These are phyloP conservation scores for Zonotrichia albicollis DNA, from an alignment of 2,797 vertebrate genomes.

Conservation along the genomic window DNA sequence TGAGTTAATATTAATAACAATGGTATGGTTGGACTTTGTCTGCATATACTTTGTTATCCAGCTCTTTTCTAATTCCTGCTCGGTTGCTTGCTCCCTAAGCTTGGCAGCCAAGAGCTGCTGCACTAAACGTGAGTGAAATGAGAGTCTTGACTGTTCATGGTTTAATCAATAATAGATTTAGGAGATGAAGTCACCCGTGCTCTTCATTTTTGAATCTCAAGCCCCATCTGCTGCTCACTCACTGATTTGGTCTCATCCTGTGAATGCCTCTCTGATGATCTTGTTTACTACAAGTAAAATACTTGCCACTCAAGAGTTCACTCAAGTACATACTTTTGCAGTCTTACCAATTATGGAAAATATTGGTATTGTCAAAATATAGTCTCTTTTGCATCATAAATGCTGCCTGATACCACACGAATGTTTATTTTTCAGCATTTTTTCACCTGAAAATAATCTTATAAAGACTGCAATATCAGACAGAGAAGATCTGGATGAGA, in stretches of 20 bases:
- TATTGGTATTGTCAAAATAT: conserved; percentile 31
- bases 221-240: conserved; percentile 75
- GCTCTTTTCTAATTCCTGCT: conserved; percentile 51
- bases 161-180: conserved; percentile 76
- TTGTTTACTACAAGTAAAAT: conserved; percentile 52
- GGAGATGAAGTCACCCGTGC: conserved; percentile 38
- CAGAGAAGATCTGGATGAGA: background rate
- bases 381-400: conserved; percentile 41
- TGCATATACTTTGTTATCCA: conserved; percentile 43
- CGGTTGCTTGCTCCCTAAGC: conserved; percentile 36
- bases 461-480: background rate
- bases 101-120: conserved; percentile 60
- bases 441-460: background rate
- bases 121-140: conserved; percentile 67
- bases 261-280: conserved; percentile 56
- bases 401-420: background rate
- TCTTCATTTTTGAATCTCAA: conserved; percentile 73
- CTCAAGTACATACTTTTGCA: conserved; percentile 38
- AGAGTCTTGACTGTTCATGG: conserved; percentile 55
- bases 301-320: conserved; percentile 55
- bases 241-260: conserved; percentile 63
- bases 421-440: background rate
- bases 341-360: conserved; percentile 47
- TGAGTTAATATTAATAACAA: conserved; percentile 49
- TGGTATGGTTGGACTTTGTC: background rate